These are phyloP conservation scores for Allochrocebus solatus DNA, from an alignment of 2,797 vertebrate species.

Conservation along the genomic window DNA sequence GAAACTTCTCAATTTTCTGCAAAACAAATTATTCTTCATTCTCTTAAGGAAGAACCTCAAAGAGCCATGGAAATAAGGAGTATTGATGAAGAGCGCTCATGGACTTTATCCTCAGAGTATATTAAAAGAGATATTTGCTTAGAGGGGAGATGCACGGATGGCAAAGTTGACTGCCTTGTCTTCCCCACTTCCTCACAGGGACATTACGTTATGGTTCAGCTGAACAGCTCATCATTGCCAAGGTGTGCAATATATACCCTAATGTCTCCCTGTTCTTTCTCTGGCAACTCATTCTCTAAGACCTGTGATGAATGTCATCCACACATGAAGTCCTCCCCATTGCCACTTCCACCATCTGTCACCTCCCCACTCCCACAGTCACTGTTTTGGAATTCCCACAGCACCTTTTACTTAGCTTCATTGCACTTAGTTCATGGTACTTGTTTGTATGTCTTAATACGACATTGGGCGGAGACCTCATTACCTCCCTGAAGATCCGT, in stretches of 20 bases:
- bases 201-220: neutral
- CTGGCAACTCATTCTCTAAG: neutral
- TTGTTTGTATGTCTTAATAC: neutral
- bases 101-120: neutral
- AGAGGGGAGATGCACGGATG: neutral
- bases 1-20: neutral
- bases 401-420: neutral
- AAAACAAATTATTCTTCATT: neutral
- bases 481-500: neutral
- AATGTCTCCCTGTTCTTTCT: neutral
- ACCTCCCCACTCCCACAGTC: neutral
- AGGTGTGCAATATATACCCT: rapidly evolving
- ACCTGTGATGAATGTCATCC: neutral
- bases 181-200: neutral
- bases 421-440: neutral
- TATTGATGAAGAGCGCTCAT: neutral
- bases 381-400: neutral
- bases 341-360: neutral
- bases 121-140: neutral
- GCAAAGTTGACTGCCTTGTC: neutral
- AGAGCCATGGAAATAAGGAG: neutral
- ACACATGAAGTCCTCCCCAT: neutral
- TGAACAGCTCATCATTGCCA: neutral
- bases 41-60: neutral
- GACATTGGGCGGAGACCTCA: neutral